Evolutionary conservation across 2,113 vertebrate genomes (phyloP), one percentile per base, ranked within the genome.

Genomic region (Phalacrocorax aristotelis): DNA sequence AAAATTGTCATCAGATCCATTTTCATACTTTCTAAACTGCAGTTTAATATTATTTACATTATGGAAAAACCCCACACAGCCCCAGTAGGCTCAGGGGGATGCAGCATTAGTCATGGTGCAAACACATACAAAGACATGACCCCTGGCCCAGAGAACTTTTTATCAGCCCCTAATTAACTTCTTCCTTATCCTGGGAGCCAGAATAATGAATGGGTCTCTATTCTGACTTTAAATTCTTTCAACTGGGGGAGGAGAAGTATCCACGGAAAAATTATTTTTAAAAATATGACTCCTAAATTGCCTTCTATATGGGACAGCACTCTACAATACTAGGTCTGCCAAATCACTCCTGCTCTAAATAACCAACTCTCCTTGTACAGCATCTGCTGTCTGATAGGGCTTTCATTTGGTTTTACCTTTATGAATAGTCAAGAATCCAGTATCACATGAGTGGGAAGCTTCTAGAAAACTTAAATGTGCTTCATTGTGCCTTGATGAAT

Each of bases 401-500:
- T 96, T 90, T 90, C 87, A 81, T 83, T 97, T 95, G 71, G 80
- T 92, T 95, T 94, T 77, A 64, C 51, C 48, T n/a, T 51, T 87
- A 87, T 58, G 48, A 91, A 84, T 68, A 92, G 83, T 74, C 60
- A 90, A 86, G 51, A 94, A 90, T 88, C 74, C 75, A 88, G 52
- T 60, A 86, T 77, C 78, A 83, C 60, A 80, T 92, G 95, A 90
- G 88, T 91, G 42, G 60, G 91, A 96, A 95, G 68, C 42, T 96
- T 96, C 97, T 92, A 88, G 95, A 96, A 97, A 94, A 91, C 68
- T 78, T 91, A 65, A 76, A 90, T 62, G 44, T 62, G 58, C 69
- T 95, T 86, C 75, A 74, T 40, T 88, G 60, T 49, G 3, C 34
- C 85, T 88, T 74, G 78, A 80, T 91, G 64, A 95, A 89, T 93